A percentile compares a stretch with the other conserved stretches of the same genome.
phyloP scores from a whole-genome alignment of 1,140 invertebrate genomes.

The Chelonus insularis region DNA sequence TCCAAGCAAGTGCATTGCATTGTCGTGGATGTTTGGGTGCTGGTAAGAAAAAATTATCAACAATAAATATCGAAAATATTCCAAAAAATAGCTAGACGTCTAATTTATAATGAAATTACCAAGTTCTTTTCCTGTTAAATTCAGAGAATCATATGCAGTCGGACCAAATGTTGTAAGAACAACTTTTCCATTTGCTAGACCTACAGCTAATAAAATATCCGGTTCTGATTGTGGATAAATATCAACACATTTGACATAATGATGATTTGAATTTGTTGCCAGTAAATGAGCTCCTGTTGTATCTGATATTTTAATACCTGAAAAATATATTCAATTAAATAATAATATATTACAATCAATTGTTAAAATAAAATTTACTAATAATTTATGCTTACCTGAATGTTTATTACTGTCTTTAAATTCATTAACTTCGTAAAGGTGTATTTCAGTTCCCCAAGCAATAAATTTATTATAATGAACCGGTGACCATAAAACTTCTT shows the following conservation, averaged over 20 bases:
- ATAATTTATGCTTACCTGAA: slow-evolving; percentile 61
- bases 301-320: slow-evolving; percentile 71
- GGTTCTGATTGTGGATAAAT: slow-evolving; percentile 72
- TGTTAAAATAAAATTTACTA: slow-evolving; percentile 24
- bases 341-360: neutral
- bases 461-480: slow-evolving; percentile 78
- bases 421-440: slow-evolving; percentile 75
- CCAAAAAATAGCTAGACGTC: neutral
- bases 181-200: slow-evolving; percentile 84
- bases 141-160: slow-evolving; percentile 67
- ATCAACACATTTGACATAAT: slow-evolving; percentile 77
- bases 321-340: slow-evolving; percentile 38
- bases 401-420: slow-evolving; percentile 64
- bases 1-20: slow-evolving; percentile 89
- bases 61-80: neutral
- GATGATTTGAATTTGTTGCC: slow-evolving; percentile 67
- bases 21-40: slow-evolving; percentile 79
- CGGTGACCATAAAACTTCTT: slow-evolving; percentile 82
- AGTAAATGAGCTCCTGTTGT: slow-evolving; percentile 69
- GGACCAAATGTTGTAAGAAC: slow-evolving; percentile 78
- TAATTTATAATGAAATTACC: slow-evolving; percentile 58
- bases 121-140: slow-evolving; percentile 75
- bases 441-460: slow-evolving; percentile 84
- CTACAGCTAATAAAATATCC: slow-evolving; percentile 81
- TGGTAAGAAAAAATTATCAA: slow-evolving; percentile 50